phyloP scores from a whole-genome alignment of 2,113 vertebrate genomes.

The Lamprotornis superbus region DNA sequence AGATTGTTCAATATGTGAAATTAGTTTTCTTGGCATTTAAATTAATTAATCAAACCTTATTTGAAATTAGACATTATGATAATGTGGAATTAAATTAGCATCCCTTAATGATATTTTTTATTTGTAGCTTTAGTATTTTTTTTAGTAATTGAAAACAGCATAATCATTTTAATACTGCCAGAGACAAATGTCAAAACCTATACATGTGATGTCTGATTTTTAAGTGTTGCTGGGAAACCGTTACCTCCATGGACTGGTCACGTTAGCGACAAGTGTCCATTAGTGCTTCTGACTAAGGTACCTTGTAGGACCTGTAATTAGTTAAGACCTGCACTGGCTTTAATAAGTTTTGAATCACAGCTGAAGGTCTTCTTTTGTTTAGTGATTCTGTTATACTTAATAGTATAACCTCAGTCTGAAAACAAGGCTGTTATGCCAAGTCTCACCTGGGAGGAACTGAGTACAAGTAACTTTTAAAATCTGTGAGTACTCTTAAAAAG shows the following conservation, averaged over 20 bases:
- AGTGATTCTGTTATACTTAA: background rate
- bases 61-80: background rate
- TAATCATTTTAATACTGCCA: background rate
- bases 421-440: background rate
- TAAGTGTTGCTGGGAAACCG: background rate
- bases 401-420: background rate
- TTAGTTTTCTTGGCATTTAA: conserved; percentile 3
- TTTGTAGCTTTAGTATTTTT: background rate
- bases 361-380: background rate
- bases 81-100: conserved; percentile 1
- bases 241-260: background rate
- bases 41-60: background rate
- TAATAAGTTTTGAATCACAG: background rate
- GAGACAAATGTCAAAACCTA: background rate
- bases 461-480: background rate
- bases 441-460: background rate
- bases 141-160: background rate
- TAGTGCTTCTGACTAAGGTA: background rate
- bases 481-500: background rate
- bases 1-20: background rate
- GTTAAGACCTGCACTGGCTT: background rate
- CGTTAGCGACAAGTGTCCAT: background rate
- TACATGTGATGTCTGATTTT: background rate
- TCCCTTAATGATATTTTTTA: background rate
- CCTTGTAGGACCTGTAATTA: background rate